Percentiles rank a stretch among this genome's conserved stretches.
Conservation (phyloP, 2,113 vertebrate species). For the Myrmecobius fasciatus region DNA sequence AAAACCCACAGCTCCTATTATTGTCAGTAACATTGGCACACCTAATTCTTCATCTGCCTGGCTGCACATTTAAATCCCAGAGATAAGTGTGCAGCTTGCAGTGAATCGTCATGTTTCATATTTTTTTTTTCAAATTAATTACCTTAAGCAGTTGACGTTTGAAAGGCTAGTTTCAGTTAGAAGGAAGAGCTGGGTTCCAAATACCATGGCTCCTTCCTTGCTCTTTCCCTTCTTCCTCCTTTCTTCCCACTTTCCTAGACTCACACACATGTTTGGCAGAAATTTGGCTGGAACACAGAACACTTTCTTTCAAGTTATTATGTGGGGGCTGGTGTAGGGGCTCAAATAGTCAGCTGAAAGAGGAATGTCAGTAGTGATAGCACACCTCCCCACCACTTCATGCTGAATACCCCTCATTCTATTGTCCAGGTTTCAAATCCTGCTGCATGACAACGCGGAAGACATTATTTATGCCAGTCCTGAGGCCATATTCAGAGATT, state of each 20-base stretch:
- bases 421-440: neutral
- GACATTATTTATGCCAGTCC: constrained; percentile 8
- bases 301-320: neutral
- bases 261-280: constrained; percentile 30
- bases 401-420: neutral
- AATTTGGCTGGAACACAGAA: constrained; percentile 29
- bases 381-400: neutral
- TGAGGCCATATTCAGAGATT: neutral
- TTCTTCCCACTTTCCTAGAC: constrained; percentile 6
- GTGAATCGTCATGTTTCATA: constrained; percentile 62
- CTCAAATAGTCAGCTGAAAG: neutral
- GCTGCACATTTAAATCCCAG: constrained; percentile 68
- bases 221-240: neutral
- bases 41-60: constrained; percentile 68
- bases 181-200: neutral
- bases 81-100: constrained; percentile 61
- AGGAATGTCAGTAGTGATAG: neutral
- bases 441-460: constrained; percentile 8
- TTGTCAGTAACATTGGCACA: constrained; percentile 67
- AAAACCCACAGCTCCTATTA: constrained; percentile 72
- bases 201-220: neutral
- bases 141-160: constrained; percentile 56
- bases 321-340: neutral
- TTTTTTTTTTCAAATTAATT: constrained; percentile 67
- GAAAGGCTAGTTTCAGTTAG: constrained; percentile 24